Evolutionary conservation across 2,888 invertebrate genomes (phyloP), one percentile per base, ranked within the genome.

Genomic region (Chesias legatella): DNA sequence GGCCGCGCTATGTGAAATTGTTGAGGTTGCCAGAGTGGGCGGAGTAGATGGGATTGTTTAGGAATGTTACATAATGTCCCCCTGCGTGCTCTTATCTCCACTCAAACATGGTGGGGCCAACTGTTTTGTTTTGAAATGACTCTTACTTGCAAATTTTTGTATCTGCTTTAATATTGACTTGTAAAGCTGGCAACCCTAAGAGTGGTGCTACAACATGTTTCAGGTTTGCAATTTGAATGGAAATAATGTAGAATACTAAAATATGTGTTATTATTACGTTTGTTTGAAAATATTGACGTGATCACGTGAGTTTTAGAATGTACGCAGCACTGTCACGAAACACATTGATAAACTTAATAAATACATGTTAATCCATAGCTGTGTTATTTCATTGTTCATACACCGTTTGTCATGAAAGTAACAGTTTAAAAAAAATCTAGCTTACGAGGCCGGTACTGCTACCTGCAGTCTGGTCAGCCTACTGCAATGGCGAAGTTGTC

Each of bases 331-430:
- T 70, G 66, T 80, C 82, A 85, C 81, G 68, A 71, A 78, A 81
- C 79, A 80, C 75, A 76, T 78, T 82, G 76, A 77, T 81, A 74
- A 81, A 77, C 70, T 76, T 73, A 86, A 84, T 84, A 86, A 85
- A 85, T 75, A 73, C 77, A 85, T 84, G 82, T 85, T 83, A 82
- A 79, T 84, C 79, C 68, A 69, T 59, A 61, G 43, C 39, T 58
- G 56, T 60, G 51, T 58, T 52, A 53, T 53, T 62, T 59, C 58
- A 45, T 3, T 17, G 13, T 17, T 17, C 5, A 2, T 3, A 17
- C 13, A 2, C 13, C 13, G 2, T 17, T 5, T 17, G 3, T 17
- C n/a, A n/a, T n/a, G n/a, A n/a, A n/a, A n/a, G n/a, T n/a, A n/a
- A 17, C 5, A 5, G 13, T 17, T 17, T 17, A 17, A 17, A 17